phyloP scores from a whole-genome alignment of 2,888 invertebrate genomes.

The Idaea straminata region DNA sequence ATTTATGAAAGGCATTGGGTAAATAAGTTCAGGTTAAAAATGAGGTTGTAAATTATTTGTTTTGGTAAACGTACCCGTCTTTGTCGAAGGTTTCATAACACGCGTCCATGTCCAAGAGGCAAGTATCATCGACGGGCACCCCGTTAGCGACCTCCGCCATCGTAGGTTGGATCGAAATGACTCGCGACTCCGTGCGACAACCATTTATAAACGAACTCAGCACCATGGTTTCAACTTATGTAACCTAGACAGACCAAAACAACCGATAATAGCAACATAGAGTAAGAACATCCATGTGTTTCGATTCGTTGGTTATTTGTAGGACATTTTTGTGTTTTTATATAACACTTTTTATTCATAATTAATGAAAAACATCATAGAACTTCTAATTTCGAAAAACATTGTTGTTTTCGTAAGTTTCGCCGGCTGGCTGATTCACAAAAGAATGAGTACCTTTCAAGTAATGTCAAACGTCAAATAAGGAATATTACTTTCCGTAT shows the following conservation, averaged over 20 bases:
- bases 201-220: slow-evolving; percentile 64
- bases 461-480: not conserved
- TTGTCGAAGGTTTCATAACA: slow-evolving; percentile 95
- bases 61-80: slow-evolving; percentile 84
- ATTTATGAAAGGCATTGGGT: not conserved
- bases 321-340: not conserved
- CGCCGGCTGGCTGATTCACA: not conserved
- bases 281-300: not conserved
- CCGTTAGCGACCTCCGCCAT: slow-evolving; percentile 71
- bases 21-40: not conserved
- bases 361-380: slow-evolving; percentile 4
- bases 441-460: slow-evolving; percentile 5
- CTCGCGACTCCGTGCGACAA: slow-evolving; percentile 48
- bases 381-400: slow-evolving; percentile 5
- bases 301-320: not conserved
- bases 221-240: slow-evolving; percentile 57
- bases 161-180: slow-evolving; percentile 71
- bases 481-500: not conserved
- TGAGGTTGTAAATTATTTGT: not conserved
- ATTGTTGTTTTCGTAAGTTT: slow-evolving; percentile 3
- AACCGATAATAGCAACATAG: slow-evolving; percentile 17
- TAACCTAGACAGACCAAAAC: slow-evolving; percentile 43
- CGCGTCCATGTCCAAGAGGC: slow-evolving; percentile 89
- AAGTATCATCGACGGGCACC: slow-evolving; percentile 71
- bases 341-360: slow-evolving; percentile 9